phyloP scores from a whole-genome alignment of 2,113 vertebrate genomes.

The Syngnathoides biaculeatus region DNA sequence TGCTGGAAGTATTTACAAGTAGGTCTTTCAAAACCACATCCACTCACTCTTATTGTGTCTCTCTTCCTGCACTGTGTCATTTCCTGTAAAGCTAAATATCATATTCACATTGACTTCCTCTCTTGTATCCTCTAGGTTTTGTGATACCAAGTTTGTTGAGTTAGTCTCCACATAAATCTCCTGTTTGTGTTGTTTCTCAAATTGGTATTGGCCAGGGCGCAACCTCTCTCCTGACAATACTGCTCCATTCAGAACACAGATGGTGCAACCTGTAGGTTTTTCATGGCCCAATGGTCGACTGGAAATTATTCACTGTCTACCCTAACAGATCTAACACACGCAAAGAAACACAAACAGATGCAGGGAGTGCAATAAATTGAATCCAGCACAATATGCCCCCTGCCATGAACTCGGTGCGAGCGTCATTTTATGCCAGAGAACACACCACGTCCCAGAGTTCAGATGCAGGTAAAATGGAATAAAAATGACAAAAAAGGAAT shows the following conservation, averaged over 20 bases:
- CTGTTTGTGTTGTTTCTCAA: constrained; percentile 9
- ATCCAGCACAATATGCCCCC: constrained; percentile 50
- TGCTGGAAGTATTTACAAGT: constrained; percentile 30
- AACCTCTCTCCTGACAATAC: constrained; percentile 34
- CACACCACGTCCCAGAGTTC: constrained; percentile 44
- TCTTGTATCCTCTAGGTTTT: constrained; percentile 25
- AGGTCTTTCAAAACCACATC: constrained; percentile 11
- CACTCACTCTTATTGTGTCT: constrained; percentile 6
- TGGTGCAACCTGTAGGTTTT: constrained; percentile 52
- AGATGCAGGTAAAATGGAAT: constrained; percentile 57
- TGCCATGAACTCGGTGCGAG: constrained; percentile 38
- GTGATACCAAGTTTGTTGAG: constrained; percentile 42
- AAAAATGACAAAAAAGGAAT: constrained; percentile 29
- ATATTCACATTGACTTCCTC: constrained; percentile 32
- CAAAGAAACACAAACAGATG: constrained; percentile 12
- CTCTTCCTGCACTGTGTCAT: constrained; percentile 12
- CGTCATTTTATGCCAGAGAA: constrained; percentile 39
- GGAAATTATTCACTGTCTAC: constrained; percentile 46
- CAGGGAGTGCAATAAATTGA: constrained; percentile 50
- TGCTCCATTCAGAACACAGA: constrained; percentile 45
- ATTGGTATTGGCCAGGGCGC: constrained; percentile 25
- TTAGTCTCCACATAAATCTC: constrained; percentile 33
- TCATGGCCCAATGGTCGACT: constrained; percentile 34
- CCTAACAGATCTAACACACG: constrained; percentile 17
- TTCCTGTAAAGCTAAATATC: constrained; percentile 46